These are phyloP conservation scores for Tethya wilhelma DNA, from an alignment of 37 sponge, comb jelly and placozoan species.

Conservation along the genomic window DNA sequence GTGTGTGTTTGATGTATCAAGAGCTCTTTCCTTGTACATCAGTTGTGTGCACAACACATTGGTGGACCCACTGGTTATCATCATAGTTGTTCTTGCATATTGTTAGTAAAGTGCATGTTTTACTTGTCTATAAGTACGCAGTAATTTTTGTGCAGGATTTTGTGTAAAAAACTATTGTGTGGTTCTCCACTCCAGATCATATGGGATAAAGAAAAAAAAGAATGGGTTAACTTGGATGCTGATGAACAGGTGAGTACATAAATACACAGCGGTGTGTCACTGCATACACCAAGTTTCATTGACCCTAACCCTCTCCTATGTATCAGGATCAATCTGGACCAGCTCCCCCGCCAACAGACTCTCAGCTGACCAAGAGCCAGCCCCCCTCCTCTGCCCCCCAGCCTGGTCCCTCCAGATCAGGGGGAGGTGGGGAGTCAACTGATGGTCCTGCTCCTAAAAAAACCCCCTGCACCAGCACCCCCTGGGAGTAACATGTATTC, in stretches of 20 bases:
- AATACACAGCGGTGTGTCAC: neutral
- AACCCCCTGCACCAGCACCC: neutral
- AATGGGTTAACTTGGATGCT: conserved; percentile 64
- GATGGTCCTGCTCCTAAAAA: neutral
- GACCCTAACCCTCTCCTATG: neutral
- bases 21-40: neutral
- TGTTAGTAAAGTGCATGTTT: too few species aligned
- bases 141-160: too few species aligned
- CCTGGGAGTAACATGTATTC: conserved; percentile 8
- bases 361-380: neutral
- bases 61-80: too few species aligned
- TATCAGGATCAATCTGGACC: conserved; percentile 2
- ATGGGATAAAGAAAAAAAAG: conserved; percentile 64
- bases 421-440: conserved; percentile 2
- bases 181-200: conserved; percentile 42
- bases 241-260: conserved; percentile 57
- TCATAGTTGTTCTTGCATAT: neutral
- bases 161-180: too few species aligned
- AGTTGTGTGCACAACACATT: too few species aligned
- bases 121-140: neutral
- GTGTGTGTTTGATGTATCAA: neutral
- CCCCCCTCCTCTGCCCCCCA: neutral
- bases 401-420: neutral
- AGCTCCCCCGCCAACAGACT: conserved; percentile 32
- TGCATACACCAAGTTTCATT: too few species aligned